Evolutionary conservation across 2,888 invertebrate genomes (phyloP).

Genomic region (Steinernema hermaphroditum): DNA sequence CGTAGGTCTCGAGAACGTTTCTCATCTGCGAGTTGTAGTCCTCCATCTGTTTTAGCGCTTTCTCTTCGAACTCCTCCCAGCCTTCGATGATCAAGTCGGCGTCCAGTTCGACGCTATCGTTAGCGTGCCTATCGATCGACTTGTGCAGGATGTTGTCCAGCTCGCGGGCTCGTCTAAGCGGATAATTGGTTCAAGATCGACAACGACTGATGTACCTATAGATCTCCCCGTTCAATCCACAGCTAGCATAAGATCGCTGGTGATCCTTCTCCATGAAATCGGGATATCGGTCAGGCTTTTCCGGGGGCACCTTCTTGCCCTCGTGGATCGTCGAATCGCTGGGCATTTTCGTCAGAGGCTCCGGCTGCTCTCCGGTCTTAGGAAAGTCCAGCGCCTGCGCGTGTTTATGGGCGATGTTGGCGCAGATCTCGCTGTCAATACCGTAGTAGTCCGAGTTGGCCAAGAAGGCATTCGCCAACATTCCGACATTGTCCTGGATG

Average conservation of each 20-base stretch:
- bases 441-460: conserved; percentile 65
- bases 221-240: conserved; percentile 61
- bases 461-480: conserved; percentile 65
- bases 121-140: conserved; percentile 39
- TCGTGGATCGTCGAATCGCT: conserved; percentile 32
- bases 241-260: conserved; percentile 54
- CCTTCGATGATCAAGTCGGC: conserved; percentile 34
- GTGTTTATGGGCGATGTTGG: conserved; percentile 60
- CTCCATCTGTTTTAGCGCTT: conserved; percentile 35
- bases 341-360: conserved; percentile 41
- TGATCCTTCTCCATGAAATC: conserved; percentile 54
- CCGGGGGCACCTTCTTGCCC: conserved; percentile 38
- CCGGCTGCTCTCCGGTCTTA: conserved; percentile 62
- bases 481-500: conserved; percentile 64
- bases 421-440: conserved; percentile 51
- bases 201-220: conserved; percentile 49
- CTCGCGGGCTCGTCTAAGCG: conserved; percentile 45
- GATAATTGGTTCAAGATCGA: not conserved
- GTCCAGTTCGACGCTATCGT: conserved; percentile 31
- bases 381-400: conserved; percentile 66
- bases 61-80: conserved; percentile 36
- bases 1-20: conserved; percentile 51
- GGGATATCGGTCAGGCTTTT: conserved; percentile 43
- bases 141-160: conserved; percentile 50
- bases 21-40: conserved; percentile 42